A percentile compares a stretch with the other conserved stretches of the same genome.
Conservation (phyloP, 2,888 invertebrate species). For the Leptura quadrifasciata region DNA sequence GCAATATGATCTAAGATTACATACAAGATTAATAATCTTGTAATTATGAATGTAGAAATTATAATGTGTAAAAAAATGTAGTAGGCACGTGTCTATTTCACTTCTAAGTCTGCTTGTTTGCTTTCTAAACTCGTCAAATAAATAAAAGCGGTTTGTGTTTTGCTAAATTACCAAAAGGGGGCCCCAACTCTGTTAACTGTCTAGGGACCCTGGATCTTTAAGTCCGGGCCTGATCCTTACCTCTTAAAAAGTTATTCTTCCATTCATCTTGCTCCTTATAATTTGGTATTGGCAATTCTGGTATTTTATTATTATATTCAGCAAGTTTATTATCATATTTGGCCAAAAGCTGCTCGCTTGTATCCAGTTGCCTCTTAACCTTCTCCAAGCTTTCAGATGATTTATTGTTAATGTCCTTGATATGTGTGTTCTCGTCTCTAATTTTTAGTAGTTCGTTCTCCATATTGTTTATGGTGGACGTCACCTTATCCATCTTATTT, state of each 20-base stretch:
- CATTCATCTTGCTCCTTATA: conserved; percentile 66
- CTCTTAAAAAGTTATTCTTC: conserved; percentile 68
- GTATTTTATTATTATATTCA: conserved; percentile 72
- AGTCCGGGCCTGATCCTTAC: too few species aligned
- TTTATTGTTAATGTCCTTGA: conserved; percentile 73
- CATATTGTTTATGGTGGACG: conserved; percentile 62
- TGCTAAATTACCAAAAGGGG: too few species aligned
- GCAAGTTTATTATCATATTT: conserved; percentile 77
- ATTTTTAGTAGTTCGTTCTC: conserved; percentile 67
- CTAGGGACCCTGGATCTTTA: too few species aligned
- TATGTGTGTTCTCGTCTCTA: conserved; percentile 71
- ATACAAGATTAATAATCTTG: too few species aligned
- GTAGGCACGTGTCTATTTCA: too few species aligned
- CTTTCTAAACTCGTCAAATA: too few species aligned
- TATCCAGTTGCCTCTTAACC: conserved; percentile 72
- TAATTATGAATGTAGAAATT: too few species aligned
- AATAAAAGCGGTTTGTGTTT: too few species aligned
- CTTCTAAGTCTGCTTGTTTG: too few species aligned
- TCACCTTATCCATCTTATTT: conserved; percentile 68
- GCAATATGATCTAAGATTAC: too few species aligned
- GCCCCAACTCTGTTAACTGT: too few species aligned
- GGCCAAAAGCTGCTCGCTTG: conserved; percentile 76
- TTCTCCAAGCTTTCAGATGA: conserved; percentile 73
- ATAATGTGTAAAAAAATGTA: too few species aligned
- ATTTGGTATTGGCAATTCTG: conserved; percentile 56